Conservation (phyloP, 1,140 invertebrate genomes). For the Formica selysi region DNA sequence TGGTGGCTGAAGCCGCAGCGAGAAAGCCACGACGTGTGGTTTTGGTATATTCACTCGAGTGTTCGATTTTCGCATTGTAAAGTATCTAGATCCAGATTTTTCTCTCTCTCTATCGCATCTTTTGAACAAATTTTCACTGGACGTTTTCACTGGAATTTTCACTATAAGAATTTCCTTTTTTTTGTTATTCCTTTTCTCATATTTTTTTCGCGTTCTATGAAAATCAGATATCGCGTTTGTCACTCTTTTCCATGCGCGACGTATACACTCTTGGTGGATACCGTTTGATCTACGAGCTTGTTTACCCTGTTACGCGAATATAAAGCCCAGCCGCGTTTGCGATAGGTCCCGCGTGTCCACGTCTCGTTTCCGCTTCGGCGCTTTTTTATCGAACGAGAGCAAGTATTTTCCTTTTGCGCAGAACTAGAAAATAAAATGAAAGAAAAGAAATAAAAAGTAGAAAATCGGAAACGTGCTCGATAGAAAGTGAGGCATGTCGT, state of each 20-base stretch:
- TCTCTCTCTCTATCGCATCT: no score
- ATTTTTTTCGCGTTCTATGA: conserved; percentile 4
- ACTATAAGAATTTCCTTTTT: not conserved
- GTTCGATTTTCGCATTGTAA: conserved; percentile 10
- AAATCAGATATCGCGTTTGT: conserved; percentile 29
- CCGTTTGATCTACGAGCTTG: conserved; percentile 70
- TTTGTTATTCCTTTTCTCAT: not conserved
- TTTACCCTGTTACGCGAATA: conserved; percentile 65
- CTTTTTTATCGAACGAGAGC: conserved; percentile 64
- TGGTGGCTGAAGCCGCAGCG: conserved; percentile 24
- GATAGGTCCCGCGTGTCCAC: conserved; percentile 27
- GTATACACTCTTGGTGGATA: conserved; percentile 18
- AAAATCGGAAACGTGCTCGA: not conserved
- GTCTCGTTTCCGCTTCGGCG: conserved; percentile 48
- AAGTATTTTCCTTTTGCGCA: conserved; percentile 55
- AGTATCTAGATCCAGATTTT: not conserved
- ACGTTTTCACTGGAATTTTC: not conserved
- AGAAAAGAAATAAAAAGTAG: not conserved
- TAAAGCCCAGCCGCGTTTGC: conserved; percentile 46
- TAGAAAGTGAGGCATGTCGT: conserved; percentile 1
- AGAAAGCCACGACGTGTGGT: conserved; percentile 23
- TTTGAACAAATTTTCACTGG: not conserved
- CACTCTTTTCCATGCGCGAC: conserved; percentile 23
- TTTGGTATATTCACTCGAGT: conserved; percentile 45
- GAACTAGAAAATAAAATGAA: conserved; percentile 21